Percentiles rank a stretch among this genome's conserved stretches.
phyloP scores from a whole-genome alignment of 2,888 invertebrate species.

The Drosophila peninsularis region DNA sequence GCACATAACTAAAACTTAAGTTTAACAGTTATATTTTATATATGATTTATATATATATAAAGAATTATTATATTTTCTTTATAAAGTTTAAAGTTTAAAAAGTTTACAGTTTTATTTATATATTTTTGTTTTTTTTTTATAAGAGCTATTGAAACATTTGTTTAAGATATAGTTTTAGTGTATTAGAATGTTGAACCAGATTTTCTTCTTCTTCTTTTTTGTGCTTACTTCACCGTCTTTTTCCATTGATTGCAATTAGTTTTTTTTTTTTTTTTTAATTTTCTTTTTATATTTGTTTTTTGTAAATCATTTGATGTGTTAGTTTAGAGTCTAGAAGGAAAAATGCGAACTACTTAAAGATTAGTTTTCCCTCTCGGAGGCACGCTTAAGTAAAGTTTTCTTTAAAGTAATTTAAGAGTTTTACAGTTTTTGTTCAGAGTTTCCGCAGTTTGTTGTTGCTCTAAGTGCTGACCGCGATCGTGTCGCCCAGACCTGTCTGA shows the following conservation, averaged over 20 bases:
- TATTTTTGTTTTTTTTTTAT: constrained; percentile 37
- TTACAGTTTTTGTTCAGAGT: constrained; percentile 11
- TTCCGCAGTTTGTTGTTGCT: background rate
- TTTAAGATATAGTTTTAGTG: constrained; percentile 15
- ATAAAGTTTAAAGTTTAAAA: constrained; percentile 9
- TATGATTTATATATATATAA: constrained; percentile 11
- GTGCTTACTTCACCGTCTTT: constrained; percentile 75
- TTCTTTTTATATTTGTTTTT: constrained; percentile 9
- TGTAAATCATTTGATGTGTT: constrained; percentile 18
- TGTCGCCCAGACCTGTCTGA: constrained; percentile 27
- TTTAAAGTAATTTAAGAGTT: constrained; percentile 60
- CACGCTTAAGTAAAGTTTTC: constrained; percentile 76
- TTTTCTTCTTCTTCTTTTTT: constrained; percentile 19
- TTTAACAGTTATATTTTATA: constrained; percentile 3
- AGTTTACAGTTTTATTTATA: constrained; percentile 15
- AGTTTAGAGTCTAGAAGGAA: constrained; percentile 59
- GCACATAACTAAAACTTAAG: constrained; percentile 40
- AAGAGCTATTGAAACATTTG: constrained; percentile 53
- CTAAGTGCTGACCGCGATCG: constrained; percentile 53
- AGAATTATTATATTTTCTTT: constrained; percentile 6
- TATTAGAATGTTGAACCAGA: constrained; percentile 18
- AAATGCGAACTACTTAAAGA: constrained; percentile 68
- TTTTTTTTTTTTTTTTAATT: constrained; percentile 10
- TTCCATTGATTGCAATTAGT: constrained; percentile 75
- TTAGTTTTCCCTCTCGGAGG: constrained; percentile 76